Evolutionary conservation across 2,797 vertebrate genomes (phyloP).

Genomic region (Xenopus petersii): DNA sequence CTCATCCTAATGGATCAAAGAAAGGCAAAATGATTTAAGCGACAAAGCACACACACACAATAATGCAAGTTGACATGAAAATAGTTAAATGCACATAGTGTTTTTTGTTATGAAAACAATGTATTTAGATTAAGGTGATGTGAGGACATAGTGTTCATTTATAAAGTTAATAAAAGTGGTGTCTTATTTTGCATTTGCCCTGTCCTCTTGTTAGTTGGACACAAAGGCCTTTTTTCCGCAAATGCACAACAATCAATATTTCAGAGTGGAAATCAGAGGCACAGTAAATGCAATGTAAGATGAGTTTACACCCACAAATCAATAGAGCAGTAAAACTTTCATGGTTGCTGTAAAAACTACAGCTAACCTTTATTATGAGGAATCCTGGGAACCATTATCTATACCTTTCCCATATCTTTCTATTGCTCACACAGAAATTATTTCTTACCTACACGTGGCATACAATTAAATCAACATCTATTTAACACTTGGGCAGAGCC

Average conservation of each 20-base stretch:
- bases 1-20: constrained; percentile 76
- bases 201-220: constrained; percentile 61
- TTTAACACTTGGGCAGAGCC: constrained; percentile 9
- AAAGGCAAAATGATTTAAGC: constrained; percentile 41
- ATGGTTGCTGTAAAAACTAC: constrained; percentile 46
- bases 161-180: constrained; percentile 37
- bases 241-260: constrained; percentile 69
- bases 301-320: constrained; percentile 56
- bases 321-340: constrained; percentile 52
- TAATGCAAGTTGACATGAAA: background rate
- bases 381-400: constrained; percentile 19
- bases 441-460: constrained; percentile 13
- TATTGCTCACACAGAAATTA: background rate
- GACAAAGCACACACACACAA: background rate
- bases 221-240: constrained; percentile 68
- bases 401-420: background rate
- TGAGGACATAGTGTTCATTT: constrained; percentile 3
- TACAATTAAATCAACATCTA: constrained; percentile 5
- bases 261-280: constrained; percentile 61
- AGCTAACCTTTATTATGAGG: constrained; percentile 35
- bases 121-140: background rate
- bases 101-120: background rate
- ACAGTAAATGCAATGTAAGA: constrained; percentile 59
- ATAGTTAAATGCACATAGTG: background rate
- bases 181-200: constrained; percentile 64